Evolutionary conservation across 2,113 vertebrate genomes (phyloP).

Genomic region (Archilochus colubris): DNA sequence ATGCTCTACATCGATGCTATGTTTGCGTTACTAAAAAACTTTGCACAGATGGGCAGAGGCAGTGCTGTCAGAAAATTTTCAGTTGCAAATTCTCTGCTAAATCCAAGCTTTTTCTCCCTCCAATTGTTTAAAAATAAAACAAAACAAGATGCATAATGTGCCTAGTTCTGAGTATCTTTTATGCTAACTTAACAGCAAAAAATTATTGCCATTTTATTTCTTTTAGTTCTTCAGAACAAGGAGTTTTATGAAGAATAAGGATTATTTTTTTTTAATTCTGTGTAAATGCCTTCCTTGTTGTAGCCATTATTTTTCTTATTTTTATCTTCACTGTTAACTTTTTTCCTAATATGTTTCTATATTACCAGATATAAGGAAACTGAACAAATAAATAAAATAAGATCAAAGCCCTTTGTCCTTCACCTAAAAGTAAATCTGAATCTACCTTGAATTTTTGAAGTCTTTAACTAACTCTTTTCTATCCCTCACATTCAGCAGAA

Average conservation of each 20-base stretch:
- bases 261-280: neutral
- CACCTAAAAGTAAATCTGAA: neutral
- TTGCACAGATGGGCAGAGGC: slow-evolving; percentile 66
- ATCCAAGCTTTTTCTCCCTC: slow-evolving; percentile 40
- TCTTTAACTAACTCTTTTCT: neutral
- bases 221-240: neutral
- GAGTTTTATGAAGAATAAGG: neutral
- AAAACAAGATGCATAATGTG: slow-evolving; percentile 44
- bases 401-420: neutral
- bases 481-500: neutral
- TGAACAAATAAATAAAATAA: neutral
- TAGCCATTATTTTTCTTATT: neutral
- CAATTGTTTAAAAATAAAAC: slow-evolving; percentile 67
- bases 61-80: slow-evolving; percentile 65
- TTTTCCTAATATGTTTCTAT: neutral
- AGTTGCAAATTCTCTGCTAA: slow-evolving; percentile 57
- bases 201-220: neutral
- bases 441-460: neutral
- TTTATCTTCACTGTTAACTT: accelerated
- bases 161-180: neutral
- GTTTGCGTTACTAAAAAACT: slow-evolving; percentile 53
- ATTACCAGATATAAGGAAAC: neutral
- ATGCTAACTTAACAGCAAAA: neutral
- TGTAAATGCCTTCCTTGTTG: neutral
- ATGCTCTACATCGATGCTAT: slow-evolving; percentile 33